phyloP scores from a whole-genome alignment of 2,797 vertebrate genomes.

The Schizopygopsis pylzovi region DNA sequence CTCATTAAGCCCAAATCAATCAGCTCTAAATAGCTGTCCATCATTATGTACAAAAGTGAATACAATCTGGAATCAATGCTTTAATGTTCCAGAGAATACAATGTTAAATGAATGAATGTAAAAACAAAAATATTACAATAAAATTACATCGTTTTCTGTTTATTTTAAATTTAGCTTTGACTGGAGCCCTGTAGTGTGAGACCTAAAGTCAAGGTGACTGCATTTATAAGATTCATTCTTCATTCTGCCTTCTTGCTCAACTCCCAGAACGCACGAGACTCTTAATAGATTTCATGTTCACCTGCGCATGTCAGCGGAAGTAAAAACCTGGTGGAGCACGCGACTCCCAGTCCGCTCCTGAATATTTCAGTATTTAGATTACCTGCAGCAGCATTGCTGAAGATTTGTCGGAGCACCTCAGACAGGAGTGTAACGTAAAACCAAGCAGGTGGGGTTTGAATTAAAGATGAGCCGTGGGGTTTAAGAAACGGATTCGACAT shows the following conservation, averaged over 20 bases:
- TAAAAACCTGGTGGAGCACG: constrained; percentile 17
- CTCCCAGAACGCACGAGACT: neutral
- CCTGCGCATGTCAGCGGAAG: constrained; percentile 35
- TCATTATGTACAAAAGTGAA: neutral
- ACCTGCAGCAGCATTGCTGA: constrained; percentile 50
- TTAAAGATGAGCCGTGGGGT: constrained; percentile 59
- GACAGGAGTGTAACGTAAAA: constrained; percentile 60
- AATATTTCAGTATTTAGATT: constrained; percentile 64
- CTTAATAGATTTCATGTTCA: constrained; percentile 51
- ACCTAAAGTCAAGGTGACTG: neutral
- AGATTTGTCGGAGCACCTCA: constrained; percentile 62
- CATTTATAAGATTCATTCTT: neutral
- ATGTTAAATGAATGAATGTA: neutral
- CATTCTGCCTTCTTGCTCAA: neutral
- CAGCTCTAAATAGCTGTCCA: constrained; percentile 26
- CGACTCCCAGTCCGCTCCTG: constrained; percentile 28
- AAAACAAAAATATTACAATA: neutral
- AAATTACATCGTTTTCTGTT: neutral
- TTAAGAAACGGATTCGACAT: constrained; percentile 60
- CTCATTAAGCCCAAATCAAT: constrained; percentile 23
- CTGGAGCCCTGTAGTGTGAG: neutral
- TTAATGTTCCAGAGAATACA: neutral
- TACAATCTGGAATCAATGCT: neutral
- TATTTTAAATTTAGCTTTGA: neutral
- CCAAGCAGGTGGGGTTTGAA: constrained; percentile 63